Evolutionary conservation across 1,140 invertebrate species (phyloP).

Genomic region (Drosophila bocqueti): DNA sequence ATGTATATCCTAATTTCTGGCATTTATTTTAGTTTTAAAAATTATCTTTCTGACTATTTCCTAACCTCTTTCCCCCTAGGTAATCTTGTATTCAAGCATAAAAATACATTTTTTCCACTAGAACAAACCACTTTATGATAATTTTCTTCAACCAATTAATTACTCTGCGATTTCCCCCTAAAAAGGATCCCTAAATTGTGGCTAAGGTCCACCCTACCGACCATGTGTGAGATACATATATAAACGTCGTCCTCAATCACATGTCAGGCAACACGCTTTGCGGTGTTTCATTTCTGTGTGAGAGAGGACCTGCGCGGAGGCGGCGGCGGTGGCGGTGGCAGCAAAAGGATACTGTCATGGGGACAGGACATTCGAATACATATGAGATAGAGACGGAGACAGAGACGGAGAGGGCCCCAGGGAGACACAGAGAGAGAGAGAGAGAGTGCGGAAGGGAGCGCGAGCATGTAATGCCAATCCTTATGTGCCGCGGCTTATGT

Average conservation of each 20-base stretch:
- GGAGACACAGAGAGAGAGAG: background rate
- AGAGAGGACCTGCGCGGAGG: slow-evolving; percentile 30
- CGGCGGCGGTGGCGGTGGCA: background rate
- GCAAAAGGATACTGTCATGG: slow-evolving; percentile 41
- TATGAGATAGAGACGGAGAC: slow-evolving; percentile 64
- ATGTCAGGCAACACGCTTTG: slow-evolving; percentile 73
- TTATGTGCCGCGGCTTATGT: slow-evolving; percentile 35
- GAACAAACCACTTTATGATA: background rate
- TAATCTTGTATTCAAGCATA: background rate
- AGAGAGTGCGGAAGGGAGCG: slow-evolving; percentile 30
- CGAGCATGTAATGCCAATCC: slow-evolving; percentile 47
- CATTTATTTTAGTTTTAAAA: background rate
- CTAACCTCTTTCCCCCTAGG: background rate
- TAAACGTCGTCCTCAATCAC: slow-evolving; percentile 81
- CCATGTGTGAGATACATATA: slow-evolving; percentile 44
- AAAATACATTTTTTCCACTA: background rate
- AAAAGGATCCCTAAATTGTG: background rate
- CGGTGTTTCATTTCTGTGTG: slow-evolving; percentile 70
- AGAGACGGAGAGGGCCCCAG: slow-evolving; percentile 2
- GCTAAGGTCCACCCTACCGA: slow-evolving; percentile 1
- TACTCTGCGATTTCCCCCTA: no score
- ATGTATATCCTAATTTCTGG: background rate
- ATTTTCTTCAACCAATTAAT: background rate
- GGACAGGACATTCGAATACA: slow-evolving; percentile 73
- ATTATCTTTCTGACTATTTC: background rate